Evolutionary conservation across 2,888 invertebrate species (phyloP).

Genomic region (Nemotelus pantherinus): DNA sequence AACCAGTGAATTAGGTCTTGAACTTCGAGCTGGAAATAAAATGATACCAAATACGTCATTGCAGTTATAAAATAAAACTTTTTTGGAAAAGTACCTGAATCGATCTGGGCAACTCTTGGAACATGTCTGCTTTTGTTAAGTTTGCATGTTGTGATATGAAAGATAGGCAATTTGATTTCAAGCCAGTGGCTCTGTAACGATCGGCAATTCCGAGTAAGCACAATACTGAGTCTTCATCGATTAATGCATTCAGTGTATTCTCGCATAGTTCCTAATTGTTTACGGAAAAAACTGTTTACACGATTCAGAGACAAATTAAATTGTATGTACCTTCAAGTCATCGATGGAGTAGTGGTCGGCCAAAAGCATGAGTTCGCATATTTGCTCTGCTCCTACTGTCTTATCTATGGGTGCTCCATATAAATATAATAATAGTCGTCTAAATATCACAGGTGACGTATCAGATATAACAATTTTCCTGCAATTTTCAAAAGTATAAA

Average conservation of each 20-base stretch:
- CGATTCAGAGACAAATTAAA: slow-evolving; percentile 1
- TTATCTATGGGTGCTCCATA: slow-evolving; percentile 71
- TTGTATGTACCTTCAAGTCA: slow-evolving; percentile 66
- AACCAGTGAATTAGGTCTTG: slow-evolving; percentile 62
- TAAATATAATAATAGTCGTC: slow-evolving; percentile 71
- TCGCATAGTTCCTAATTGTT: slow-evolving; percentile 69
- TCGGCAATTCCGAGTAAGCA: slow-evolving; percentile 74
- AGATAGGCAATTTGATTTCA: slow-evolving; percentile 61
- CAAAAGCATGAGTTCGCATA: slow-evolving; percentile 72
- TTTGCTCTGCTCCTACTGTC: slow-evolving; percentile 67
- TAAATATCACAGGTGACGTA: slow-evolving; percentile 71
- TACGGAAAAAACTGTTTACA: slow-evolving; percentile 3
- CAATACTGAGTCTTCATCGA: slow-evolving; percentile 72
- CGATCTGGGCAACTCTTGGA: slow-evolving; percentile 59
- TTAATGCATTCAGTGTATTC: slow-evolving; percentile 68
- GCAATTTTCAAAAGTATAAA: slow-evolving; percentile 52
- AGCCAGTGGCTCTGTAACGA: slow-evolving; percentile 69
- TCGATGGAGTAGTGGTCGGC: slow-evolving; percentile 73
- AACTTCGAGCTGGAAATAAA: slow-evolving; percentile 57
- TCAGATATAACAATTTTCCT: slow-evolving; percentile 76
- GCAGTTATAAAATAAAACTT: background rate
- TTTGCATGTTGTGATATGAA: slow-evolving; percentile 60
- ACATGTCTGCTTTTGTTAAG: slow-evolving; percentile 60
- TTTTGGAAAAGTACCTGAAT: slow-evolving; percentile 56
- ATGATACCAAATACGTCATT: slow-evolving; percentile 5